Conservation (phyloP, 1,140 invertebrate genomes). For the Drosophila bocqueti region DNA sequence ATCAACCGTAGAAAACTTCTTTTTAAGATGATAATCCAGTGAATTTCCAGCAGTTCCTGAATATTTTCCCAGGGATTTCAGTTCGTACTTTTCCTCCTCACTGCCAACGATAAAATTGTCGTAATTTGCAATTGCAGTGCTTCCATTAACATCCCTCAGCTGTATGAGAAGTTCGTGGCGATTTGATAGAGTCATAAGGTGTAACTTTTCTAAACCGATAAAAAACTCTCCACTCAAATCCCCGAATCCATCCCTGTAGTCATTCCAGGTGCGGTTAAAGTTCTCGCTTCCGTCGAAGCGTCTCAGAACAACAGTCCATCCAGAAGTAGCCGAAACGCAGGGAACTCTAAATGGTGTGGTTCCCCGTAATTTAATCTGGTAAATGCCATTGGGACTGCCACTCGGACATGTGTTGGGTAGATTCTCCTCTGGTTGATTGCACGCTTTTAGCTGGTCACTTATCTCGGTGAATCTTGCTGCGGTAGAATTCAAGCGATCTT, state of each 20-base stretch:
- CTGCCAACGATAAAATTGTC: constrained; percentile 87
- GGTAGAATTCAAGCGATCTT: no score
- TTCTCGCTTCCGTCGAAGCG: constrained; percentile 84
- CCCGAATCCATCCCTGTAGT: constrained; percentile 87
- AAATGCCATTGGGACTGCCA: no score
- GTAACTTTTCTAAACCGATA: constrained; percentile 87
- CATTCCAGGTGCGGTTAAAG: constrained; percentile 4
- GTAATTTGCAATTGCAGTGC: constrained; percentile 87
- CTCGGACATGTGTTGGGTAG: no score
- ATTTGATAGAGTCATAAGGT: constrained; percentile 86
- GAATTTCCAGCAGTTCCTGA: constrained; percentile 88
- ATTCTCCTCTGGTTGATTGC: no score
- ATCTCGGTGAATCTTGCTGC: no score
- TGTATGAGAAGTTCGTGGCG: constrained; percentile 88
- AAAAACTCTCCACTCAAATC: constrained; percentile 86
- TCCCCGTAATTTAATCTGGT: no score
- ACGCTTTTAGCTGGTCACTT: no score
- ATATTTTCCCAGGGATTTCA: constrained; percentile 88
- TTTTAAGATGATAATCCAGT: constrained; percentile 86
- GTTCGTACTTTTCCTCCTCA: constrained; percentile 88
- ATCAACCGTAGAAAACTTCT: constrained; percentile 89
- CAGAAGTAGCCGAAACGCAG: not conserved
- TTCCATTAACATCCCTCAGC: constrained; percentile 86
- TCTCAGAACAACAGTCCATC: constrained; percentile 88
- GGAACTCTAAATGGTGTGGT: no score